A percentile compares a stretch with the other conserved stretches of the same genome.
These are phyloP conservation scores for Ornithoptera alexandrae DNA, from an alignment of 2,888 invertebrate species.

Conservation along the genomic window DNA sequence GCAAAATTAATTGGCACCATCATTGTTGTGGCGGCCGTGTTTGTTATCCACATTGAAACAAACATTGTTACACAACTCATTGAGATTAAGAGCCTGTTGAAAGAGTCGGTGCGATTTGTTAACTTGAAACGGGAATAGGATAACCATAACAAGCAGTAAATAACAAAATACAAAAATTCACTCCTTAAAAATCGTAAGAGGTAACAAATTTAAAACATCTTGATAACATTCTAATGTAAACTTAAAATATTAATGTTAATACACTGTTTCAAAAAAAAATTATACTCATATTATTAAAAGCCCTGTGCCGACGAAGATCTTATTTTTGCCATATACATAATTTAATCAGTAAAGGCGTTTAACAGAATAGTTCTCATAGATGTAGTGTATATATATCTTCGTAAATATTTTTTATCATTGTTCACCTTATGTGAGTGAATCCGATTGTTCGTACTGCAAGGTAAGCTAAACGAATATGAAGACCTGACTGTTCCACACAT, in stretches of 20 bases:
- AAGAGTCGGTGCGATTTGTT: neutral
- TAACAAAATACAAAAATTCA: too few relatives aligned
- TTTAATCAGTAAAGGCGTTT: too few relatives aligned
- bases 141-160: neutral
- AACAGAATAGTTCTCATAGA: too few relatives aligned
- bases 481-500: constrained; percentile 63
- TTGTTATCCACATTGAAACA: constrained; percentile 94
- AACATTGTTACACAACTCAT: constrained; percentile 89
- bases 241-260: too few relatives aligned
- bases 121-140: neutral
- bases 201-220: too few relatives aligned
- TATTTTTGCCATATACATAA: too few relatives aligned
- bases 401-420: neutral
- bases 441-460: constrained; percentile 57
- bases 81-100: constrained; percentile 83
- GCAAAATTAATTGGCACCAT: constrained; percentile 93
- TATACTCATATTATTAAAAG: too few relatives aligned
- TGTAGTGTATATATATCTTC: neutral
- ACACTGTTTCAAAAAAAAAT: too few relatives aligned
- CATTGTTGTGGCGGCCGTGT: constrained; percentile 92
- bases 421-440: constrained; percentile 61
- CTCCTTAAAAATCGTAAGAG: too few relatives aligned
- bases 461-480: constrained; percentile 63
- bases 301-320: too few relatives aligned
- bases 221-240: too few relatives aligned